Base-by-base conservation (phyloP, 1,140 invertebrate genomes). In the Trichoplusia ni region DNA sequence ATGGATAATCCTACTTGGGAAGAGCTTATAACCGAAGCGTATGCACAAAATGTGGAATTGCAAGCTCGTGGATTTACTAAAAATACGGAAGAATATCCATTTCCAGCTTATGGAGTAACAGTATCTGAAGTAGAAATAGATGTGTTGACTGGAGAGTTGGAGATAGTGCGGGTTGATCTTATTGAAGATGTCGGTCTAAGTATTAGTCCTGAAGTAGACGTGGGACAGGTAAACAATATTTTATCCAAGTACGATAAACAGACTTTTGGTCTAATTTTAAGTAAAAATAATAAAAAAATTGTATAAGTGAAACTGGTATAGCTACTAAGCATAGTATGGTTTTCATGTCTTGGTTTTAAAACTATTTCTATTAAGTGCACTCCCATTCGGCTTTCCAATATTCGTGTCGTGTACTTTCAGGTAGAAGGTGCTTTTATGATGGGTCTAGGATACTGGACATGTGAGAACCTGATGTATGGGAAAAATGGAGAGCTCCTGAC, bases 381-480 rank as follows among this genome's bases (percentile, higher is more conserved):
- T n/a, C n/a, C n/a, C n/a, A n/a, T n/a, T n/a, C n/a, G n/a, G n/a
- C n/a, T n/a, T n/a, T n/a, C n/a, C n/a, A n/a, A n/a, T n/a, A n/a
- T n/a, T n/a, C n/a, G n/a, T n/a, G n/a, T n/a, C n/a, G n/a, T n/a
- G n/a, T n/a, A n/a, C n/a, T n/a, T n/a, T n/a, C n/a, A n/a, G n/a
- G n/a, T n/a, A n/a, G n/a, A n/a, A n/a, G 96, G 96, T 3, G 94
- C 94, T 0, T 96, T 96, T 78, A 90, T 97, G 0, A 97, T 97
- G 96, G 95, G 95, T 2, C 70, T 96, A 9, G 96, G 96, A 2
- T 94, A 95, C 71, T 96, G 93, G 92, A 92, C 95, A 0, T 91
- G 85, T 1, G 96, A 97, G 81, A 91, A 42, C 8, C 23, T 56
- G 4, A 37, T 56, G 0, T 56, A 40, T 14, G 53, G 35, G 5